phyloP scores from a whole-genome alignment of 2,797 vertebrate species.

The Labeo calbasu region DNA sequence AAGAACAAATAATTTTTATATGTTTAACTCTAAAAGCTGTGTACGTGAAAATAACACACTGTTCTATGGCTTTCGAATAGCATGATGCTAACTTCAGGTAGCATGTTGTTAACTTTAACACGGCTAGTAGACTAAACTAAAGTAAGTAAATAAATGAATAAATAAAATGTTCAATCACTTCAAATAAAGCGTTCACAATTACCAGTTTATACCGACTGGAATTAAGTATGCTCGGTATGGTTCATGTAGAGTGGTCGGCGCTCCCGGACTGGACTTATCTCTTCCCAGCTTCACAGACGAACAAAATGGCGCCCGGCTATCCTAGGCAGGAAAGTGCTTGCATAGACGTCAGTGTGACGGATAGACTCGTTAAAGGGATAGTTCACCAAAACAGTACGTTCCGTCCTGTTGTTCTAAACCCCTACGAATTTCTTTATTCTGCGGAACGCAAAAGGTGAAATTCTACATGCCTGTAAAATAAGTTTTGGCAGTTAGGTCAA shows the following conservation, averaged over 20 bases:
- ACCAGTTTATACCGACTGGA: slow-evolving; percentile 45
- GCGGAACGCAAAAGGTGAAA: neutral
- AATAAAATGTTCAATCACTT: neutral
- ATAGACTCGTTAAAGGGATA: neutral
- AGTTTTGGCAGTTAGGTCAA: neutral
- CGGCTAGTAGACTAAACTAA: neutral
- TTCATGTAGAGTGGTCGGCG: slow-evolving; percentile 22
- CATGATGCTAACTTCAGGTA: slow-evolving; percentile 29
- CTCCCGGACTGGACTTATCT: neutral
- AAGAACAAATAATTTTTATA: neutral
- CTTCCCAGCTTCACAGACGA: neutral
- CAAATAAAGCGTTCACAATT: slow-evolving; percentile 38
- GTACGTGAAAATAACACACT: neutral
- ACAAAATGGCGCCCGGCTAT: slow-evolving; percentile 30
- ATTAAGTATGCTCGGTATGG: slow-evolving; percentile 21
- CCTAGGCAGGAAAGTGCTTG: neutral
- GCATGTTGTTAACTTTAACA: slow-evolving; percentile 8
- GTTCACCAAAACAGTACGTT: neutral
- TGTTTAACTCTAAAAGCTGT: neutral
- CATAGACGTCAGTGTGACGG: neutral
- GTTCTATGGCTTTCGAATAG: neutral
- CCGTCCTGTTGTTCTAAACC: neutral
- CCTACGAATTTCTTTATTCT: neutral
- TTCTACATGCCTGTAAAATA: no score
- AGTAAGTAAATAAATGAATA: neutral